These are phyloP conservation scores for Spheniscus mendiculus DNA, from an alignment of 2,113 vertebrate genomes.

Conservation along the genomic window DNA sequence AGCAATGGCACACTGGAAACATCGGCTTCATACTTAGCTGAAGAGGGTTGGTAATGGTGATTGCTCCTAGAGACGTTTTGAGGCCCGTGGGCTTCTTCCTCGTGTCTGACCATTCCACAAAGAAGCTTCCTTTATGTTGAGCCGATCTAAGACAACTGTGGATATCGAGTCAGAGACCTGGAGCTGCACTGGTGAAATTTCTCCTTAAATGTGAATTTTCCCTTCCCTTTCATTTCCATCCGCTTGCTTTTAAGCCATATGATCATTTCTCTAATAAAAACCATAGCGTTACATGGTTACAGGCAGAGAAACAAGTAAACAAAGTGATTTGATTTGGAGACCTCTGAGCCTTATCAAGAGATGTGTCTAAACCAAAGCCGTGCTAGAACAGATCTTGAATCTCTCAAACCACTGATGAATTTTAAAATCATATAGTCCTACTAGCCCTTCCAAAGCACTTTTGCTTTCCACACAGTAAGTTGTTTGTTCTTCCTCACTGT, in stretches of 20 bases:
- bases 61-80: not conserved
- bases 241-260: not conserved
- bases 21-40: not conserved
- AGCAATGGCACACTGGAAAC: not conserved
- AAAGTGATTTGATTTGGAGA: slow-evolving; percentile 19
- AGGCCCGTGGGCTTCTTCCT: not conserved
- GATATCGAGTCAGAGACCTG: not conserved
- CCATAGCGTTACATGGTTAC: not conserved
- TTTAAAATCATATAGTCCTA: not conserved
- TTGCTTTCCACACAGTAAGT: slow-evolving; percentile 63
- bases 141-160: not conserved
- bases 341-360: slow-evolving; percentile 16
- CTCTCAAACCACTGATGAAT: not conserved
- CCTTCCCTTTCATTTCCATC: not conserved
- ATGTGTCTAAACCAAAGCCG: not conserved
- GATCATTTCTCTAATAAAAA: not conserved
- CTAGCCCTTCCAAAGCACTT: not conserved
- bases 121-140: not conserved
- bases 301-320: not conserved
- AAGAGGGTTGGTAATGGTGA: not conserved
- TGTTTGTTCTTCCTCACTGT: slow-evolving; percentile 63
- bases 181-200: not conserved
- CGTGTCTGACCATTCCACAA: not conserved
- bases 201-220: not conserved
- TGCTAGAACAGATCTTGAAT: not conserved